Conservation (phyloP, 2,113 vertebrate species). For the Pelvicachromis taeniatus region DNA sequence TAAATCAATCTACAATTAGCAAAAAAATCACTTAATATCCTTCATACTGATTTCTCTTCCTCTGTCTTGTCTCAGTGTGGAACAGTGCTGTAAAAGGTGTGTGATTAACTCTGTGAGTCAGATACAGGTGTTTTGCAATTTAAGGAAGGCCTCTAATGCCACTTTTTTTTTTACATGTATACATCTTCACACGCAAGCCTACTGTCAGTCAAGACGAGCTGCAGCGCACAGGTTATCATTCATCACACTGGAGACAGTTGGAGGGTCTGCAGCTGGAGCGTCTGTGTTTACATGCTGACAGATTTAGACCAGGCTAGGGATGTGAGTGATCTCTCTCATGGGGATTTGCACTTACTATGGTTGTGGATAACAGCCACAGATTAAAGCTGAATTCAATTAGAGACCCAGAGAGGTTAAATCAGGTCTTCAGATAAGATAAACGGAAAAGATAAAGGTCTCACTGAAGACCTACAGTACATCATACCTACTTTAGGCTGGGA, state of each 20-base stretch:
- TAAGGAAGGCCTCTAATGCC: conserved; percentile 49
- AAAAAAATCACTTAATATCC: background rate
- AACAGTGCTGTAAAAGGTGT: conserved; percentile 33
- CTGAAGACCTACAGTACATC: background rate
- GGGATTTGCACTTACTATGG: background rate
- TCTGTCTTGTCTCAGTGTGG: background rate
- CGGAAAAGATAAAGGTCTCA: background rate
- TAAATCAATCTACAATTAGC: background rate
- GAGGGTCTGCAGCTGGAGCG: conserved; percentile 31
- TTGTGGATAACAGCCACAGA: background rate
- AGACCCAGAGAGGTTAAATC: background rate
- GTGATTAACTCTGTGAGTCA: conserved; percentile 71
- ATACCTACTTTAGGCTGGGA: background rate
- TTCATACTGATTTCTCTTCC: background rate
- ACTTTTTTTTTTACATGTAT: conserved; percentile 53
- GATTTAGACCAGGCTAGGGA: conserved; percentile 10
- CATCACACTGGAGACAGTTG: conserved; percentile 18
- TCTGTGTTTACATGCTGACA: conserved; percentile 31
- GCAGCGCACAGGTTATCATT: conserved; percentile 11
- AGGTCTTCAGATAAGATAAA: background rate
- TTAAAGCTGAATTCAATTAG: background rate
- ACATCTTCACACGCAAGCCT: conserved; percentile 70
- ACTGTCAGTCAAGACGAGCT: conserved; percentile 39
- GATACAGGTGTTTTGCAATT: conserved; percentile 74
- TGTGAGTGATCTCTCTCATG: background rate